Percentiles rank a stretch among this genome's conserved stretches.
phyloP scores from a whole-genome alignment of 2,888 invertebrate genomes.

The Acronicta aceris region DNA sequence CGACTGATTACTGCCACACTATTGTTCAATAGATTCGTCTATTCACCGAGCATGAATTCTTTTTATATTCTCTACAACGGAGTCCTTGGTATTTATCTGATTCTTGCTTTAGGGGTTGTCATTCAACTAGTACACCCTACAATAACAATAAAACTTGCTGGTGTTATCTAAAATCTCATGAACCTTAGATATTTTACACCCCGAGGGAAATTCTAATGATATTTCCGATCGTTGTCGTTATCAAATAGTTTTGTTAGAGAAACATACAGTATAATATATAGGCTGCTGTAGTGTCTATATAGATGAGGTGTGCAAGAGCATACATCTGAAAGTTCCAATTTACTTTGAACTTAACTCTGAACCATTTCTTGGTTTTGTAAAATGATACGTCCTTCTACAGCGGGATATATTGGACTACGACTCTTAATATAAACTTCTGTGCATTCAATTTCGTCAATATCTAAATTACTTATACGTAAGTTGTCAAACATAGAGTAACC shows the following conservation, averaged over 20 bases:
- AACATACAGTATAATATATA: not conserved
- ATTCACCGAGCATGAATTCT: not conserved
- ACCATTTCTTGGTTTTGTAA: constrained; percentile 59
- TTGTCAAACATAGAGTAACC: constrained; percentile 89
- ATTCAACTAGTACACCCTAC: not conserved
- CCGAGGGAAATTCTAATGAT: not conserved
- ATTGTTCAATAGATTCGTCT: not conserved
- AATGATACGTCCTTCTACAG: constrained; percentile 90
- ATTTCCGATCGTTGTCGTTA: not conserved
- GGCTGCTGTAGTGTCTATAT: not conserved
- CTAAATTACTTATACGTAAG: constrained; percentile 57
- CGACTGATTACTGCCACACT: not conserved
- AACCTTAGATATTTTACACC: no score
- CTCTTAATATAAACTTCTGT: constrained; percentile 88
- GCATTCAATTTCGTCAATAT: constrained; percentile 72
- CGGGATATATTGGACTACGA: constrained; percentile 90
- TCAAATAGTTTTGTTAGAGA: not conserved
- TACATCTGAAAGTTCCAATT: not conserved
- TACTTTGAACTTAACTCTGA: constrained; percentile 46
- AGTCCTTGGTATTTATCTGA: not conserved
- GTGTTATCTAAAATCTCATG: not conserved
- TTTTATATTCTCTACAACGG: not conserved
- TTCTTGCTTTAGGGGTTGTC: not conserved
- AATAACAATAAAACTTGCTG: not conserved
- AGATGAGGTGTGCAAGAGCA: not conserved